Conservation (phyloP, 2,888 invertebrate species). For the Cylindroiulus punctatus region DNA sequence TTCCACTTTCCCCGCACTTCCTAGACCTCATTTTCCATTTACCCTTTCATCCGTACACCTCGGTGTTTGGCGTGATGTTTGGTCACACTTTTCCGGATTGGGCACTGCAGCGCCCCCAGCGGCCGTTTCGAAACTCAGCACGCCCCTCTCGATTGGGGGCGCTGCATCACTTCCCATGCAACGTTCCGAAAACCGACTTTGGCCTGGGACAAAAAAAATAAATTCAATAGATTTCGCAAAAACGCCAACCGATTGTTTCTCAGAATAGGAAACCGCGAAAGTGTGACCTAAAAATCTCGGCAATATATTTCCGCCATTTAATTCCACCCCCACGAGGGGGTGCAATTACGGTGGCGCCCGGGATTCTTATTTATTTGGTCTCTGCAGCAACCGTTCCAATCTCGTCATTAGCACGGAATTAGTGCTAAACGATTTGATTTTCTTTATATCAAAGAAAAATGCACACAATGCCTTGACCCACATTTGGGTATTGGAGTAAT, state of each 20-base stretch:
- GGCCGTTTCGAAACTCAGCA: background rate
- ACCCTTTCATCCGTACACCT: background rate
- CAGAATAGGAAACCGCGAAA: constrained; percentile 4
- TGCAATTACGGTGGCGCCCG: too few species aligned
- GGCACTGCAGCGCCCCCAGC: background rate
- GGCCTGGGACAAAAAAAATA: background rate
- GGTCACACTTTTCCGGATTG: background rate
- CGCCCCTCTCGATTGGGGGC: background rate
- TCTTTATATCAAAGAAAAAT: background rate
- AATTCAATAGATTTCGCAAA: background rate
- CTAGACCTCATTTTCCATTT: background rate
- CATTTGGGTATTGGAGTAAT: background rate
- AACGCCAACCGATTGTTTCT: background rate
- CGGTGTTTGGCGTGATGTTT: background rate
- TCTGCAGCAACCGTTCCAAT: background rate
- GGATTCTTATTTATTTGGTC: background rate
- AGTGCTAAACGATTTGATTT: background rate
- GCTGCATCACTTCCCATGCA: constrained; percentile 30
- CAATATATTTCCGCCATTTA: constrained; percentile 7
- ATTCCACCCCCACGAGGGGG: background rate
- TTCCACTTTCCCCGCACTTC: background rate
- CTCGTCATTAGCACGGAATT: constrained; percentile 18
- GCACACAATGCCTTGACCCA: constrained; percentile 18
- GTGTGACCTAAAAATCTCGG: background rate
- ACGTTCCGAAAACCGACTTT: constrained; percentile 30